phyloP scores from a whole-genome alignment of 2,888 invertebrate species.

The Actias luna region DNA sequence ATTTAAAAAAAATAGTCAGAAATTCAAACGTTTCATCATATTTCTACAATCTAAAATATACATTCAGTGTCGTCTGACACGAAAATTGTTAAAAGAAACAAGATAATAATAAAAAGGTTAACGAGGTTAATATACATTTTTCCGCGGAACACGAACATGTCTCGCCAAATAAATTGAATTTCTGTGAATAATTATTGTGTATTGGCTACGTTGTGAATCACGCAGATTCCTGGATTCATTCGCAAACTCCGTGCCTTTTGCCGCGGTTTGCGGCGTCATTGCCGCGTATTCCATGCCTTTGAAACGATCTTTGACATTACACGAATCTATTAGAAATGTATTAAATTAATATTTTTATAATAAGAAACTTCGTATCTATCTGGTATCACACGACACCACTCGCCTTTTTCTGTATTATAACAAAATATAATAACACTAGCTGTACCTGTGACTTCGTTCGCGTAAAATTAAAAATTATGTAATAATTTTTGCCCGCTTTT shows the following conservation, averaged over 20 bases:
- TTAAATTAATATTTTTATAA: too few species aligned
- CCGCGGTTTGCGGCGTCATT: too few species aligned
- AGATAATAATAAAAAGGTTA: neutral
- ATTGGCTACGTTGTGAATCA: neutral
- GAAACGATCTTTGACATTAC: neutral
- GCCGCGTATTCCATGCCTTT: neutral
- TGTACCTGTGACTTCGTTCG: too few species aligned
- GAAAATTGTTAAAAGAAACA: neutral
- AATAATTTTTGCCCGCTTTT: too few species aligned
- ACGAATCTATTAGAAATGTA: neutral
- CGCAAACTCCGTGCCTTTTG: too few species aligned
- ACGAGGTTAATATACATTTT: neutral
- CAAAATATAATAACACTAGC: too few species aligned
- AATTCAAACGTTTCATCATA: too few species aligned
- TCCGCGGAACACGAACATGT: neutral
- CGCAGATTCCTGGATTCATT: conserved; percentile 4
- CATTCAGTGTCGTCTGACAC: neutral
- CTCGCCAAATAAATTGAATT: neutral
- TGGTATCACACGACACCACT: too few species aligned
- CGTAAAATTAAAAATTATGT: too few species aligned
- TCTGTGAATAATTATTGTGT: neutral
- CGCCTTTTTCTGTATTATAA: too few species aligned
- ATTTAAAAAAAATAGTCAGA: too few species aligned
- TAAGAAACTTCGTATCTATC: too few species aligned
- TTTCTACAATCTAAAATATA: neutral